A percentile compares a stretch with the other conserved stretches of the same genome.
phyloP scores from a whole-genome alignment of 2,888 invertebrate genomes.

The Thysanoteuthis rhombus region DNA sequence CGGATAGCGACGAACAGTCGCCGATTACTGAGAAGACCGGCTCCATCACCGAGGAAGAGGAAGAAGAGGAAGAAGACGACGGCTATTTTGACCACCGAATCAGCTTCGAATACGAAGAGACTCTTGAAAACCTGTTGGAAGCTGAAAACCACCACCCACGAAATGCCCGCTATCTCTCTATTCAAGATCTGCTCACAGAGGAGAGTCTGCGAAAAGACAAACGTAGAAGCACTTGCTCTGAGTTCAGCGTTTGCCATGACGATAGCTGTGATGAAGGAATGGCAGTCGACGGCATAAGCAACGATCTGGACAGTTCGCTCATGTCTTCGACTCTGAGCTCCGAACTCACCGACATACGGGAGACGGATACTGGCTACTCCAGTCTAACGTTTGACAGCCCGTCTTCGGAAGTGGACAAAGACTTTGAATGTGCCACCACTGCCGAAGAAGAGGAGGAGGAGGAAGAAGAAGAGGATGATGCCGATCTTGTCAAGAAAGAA shows the following conservation, averaged over 20 bases:
- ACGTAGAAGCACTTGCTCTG: slow-evolving; percentile 28
- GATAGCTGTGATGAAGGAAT: slow-evolving; percentile 32
- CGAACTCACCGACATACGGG: slow-evolving; percentile 47
- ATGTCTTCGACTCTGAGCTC: slow-evolving; percentile 31
- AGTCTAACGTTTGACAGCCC: slow-evolving; percentile 52
- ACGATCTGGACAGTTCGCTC: slow-evolving; percentile 15
- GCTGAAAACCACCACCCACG: slow-evolving; percentile 35
- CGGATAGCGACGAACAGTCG: slow-evolving; percentile 32
- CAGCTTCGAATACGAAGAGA: slow-evolving; percentile 51
- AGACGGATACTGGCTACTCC: slow-evolving; percentile 58
- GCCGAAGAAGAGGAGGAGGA: slow-evolving; percentile 33
- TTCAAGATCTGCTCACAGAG: slow-evolving; percentile 45
- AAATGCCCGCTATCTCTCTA: slow-evolving; percentile 37
- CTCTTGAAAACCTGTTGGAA: slow-evolving; percentile 48
- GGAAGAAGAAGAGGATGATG: slow-evolving; percentile 32
- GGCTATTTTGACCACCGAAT: slow-evolving; percentile 44
- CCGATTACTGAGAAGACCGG: slow-evolving; percentile 19
- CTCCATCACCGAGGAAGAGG: slow-evolving; percentile 18
- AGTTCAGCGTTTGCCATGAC: slow-evolving; percentile 28
- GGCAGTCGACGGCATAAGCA: slow-evolving; percentile 20
- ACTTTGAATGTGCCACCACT: slow-evolving; percentile 35
- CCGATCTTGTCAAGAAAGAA: not conserved
- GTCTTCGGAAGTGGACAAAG: slow-evolving; percentile 38
- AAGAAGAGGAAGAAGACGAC: slow-evolving; percentile 33
- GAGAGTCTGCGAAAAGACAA: slow-evolving; percentile 28